Percentiles rank a stretch among this genome's conserved stretches.
Evolutionary conservation across 2,797 vertebrate genomes (phyloP).

Genomic region (Hydrocynus forskahlii): DNA sequence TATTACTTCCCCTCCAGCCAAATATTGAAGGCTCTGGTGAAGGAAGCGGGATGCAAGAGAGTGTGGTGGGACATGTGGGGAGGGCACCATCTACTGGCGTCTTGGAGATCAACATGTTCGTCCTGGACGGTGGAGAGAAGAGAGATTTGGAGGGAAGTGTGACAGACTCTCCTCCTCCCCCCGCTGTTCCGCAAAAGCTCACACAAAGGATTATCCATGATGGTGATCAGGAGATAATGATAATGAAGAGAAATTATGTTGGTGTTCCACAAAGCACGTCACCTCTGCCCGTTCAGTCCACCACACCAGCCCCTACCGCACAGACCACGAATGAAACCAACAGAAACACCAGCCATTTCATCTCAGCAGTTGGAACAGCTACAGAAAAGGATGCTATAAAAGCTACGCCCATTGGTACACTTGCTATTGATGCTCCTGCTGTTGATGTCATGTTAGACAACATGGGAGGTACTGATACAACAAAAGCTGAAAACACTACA

Average conservation of each 20-base stretch:
- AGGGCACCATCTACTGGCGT: constrained; percentile 32
- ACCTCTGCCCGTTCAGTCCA: constrained; percentile 10
- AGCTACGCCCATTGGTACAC: too few species aligned
- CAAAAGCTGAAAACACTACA: background rate
- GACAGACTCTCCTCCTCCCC: background rate
- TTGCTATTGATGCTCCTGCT: background rate
- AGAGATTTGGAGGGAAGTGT: background rate
- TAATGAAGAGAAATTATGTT: constrained; percentile 18
- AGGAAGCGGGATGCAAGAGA: constrained; percentile 39
- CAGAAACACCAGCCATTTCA: background rate
- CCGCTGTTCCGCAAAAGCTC: constrained; percentile 32
- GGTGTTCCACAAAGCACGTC: background rate
- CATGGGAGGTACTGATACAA: background rate
- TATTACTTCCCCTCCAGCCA: constrained; percentile 26
- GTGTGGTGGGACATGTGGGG: background rate
- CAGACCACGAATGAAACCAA: constrained; percentile 3
- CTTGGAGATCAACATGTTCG: constrained; percentile 30
- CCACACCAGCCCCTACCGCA: background rate
- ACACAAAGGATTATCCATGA: constrained; percentile 25
- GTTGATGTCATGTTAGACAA: background rate
- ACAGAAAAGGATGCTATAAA: background rate
- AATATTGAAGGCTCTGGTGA: constrained; percentile 26
- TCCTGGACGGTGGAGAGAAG: constrained; percentile 30
- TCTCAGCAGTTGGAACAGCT: background rate
- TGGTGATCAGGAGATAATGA: constrained; percentile 22